These are phyloP conservation scores for Rhinoderma darwinii DNA, from an alignment of 2,113 vertebrate species.

Conservation along the genomic window DNA sequence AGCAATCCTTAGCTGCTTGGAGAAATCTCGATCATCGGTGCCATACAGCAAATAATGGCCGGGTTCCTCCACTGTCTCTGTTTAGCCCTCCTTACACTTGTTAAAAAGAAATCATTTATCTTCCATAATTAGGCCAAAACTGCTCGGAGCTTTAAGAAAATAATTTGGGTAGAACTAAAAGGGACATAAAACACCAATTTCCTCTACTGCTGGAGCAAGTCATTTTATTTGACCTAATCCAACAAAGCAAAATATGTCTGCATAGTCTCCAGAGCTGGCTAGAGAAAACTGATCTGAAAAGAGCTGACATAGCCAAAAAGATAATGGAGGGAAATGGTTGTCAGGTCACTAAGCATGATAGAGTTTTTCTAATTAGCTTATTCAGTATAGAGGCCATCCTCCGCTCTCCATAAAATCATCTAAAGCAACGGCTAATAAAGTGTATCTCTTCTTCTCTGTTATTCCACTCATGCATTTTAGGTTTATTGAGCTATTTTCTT, in stretches of 20 bases:
- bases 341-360: conserved; percentile 9
- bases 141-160: conserved; percentile 21
- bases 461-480: too few species aligned
- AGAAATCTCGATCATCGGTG: not conserved
- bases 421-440: not conserved
- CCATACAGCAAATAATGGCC: conserved; percentile 7
- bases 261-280: conserved; percentile 6
- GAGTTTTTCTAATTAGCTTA: conserved; percentile 2
- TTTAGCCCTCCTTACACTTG: not conserved
- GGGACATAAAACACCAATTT: conserved; percentile 32
- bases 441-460: too few species aligned
- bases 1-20: not conserved
- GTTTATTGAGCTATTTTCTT: too few species aligned
- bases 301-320: conserved; percentile 30
- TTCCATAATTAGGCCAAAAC: conserved; percentile 41
- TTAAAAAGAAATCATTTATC: conserved; percentile 50
- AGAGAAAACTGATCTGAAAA: not conserved
- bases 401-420: not conserved
- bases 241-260: conserved; percentile 8
- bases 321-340: conserved; percentile 20
- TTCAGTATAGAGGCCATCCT: not conserved
- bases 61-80: not conserved
- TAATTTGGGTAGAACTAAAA: conserved; percentile 23
- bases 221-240: conserved; percentile 46
- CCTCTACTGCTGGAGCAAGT: conserved; percentile 27